Conservation (phyloP, 1,140 invertebrate species). For the Pararge aegeria region DNA sequence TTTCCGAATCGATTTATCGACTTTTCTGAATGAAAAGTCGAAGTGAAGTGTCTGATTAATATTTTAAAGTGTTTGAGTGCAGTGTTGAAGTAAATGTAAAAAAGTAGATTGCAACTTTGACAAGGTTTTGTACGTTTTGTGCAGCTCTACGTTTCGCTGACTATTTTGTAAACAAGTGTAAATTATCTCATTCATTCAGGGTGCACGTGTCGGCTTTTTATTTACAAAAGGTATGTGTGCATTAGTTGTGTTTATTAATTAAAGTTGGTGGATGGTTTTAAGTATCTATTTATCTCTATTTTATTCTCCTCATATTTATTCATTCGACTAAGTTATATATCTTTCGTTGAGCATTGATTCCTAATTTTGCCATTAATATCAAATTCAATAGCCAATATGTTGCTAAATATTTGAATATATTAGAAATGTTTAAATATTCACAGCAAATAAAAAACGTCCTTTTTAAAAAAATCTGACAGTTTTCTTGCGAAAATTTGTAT, state of each 20-base stretch:
- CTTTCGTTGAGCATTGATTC: background rate
- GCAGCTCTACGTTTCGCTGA: slow-evolving; percentile 28
- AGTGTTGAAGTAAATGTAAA: slow-evolving; percentile 23
- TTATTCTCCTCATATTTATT: slow-evolving; percentile 1
- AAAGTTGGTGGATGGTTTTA: background rate
- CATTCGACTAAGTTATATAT: background rate
- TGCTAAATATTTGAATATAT: slow-evolving; percentile 6
- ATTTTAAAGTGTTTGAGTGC: slow-evolving; percentile 36
- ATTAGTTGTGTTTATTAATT: background rate
- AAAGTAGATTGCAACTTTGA: background rate
- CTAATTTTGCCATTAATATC: slow-evolving; percentile 5
- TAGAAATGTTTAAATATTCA: background rate
- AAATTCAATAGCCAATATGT: background rate
- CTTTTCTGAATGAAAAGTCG: slow-evolving; percentile 70
- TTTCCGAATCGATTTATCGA: slow-evolving; percentile 51
- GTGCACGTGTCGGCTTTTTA: slow-evolving; percentile 16
- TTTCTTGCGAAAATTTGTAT: background rate
- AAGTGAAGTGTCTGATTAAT: slow-evolving; percentile 35
- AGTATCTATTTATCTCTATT: background rate
- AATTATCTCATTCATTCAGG: slow-evolving; percentile 29
- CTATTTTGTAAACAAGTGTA: slow-evolving; percentile 40
- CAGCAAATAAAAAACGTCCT: background rate
- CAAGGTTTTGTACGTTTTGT: background rate
- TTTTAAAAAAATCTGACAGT: background rate
- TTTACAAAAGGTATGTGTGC: slow-evolving; percentile 16